A percentile compares a stretch with the other conserved stretches of the same genome.
Conservation (phyloP, 2,888 invertebrate species). For the Pachliopta kotzebuea region DNA sequence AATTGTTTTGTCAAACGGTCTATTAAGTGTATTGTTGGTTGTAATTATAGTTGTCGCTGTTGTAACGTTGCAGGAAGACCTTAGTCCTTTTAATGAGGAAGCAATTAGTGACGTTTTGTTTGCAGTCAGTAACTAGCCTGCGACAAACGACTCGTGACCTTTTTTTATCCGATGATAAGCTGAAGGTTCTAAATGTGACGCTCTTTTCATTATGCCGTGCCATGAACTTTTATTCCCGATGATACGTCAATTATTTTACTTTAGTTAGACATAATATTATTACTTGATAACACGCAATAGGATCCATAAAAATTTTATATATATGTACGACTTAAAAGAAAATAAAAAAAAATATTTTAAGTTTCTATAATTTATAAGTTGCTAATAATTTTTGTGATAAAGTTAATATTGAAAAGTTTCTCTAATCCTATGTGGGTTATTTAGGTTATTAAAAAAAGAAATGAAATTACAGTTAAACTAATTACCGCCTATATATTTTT, state of each 20-base stretch:
- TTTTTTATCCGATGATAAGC: background rate
- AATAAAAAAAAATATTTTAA: too few relatives aligned
- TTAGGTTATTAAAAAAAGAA: background rate
- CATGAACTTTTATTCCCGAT: too few relatives aligned
- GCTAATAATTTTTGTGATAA: too few relatives aligned
- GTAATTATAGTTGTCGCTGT: slow-evolving; percentile 29
- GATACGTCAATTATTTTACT: too few relatives aligned
- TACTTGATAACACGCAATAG: too few relatives aligned
- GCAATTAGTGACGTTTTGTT: slow-evolving; percentile 32
- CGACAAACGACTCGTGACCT: slow-evolving; percentile 8
- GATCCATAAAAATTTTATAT: too few relatives aligned
- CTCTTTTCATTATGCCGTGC: too few relatives aligned
- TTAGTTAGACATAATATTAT: too few relatives aligned
- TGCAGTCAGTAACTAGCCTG: slow-evolving; percentile 11
- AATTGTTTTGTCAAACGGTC: slow-evolving; percentile 14
- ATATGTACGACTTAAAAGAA: too few relatives aligned
- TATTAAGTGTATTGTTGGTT: slow-evolving; percentile 29
- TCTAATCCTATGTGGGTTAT: too few relatives aligned
- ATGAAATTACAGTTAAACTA: background rate
- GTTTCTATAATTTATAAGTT: too few relatives aligned
- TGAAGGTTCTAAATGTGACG: too few relatives aligned
- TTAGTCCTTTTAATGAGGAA: slow-evolving; percentile 34
- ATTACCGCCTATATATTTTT: background rate
- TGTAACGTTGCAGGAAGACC: slow-evolving; percentile 30
- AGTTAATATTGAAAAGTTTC: background rate